Evolutionary conservation across 2,888 invertebrate genomes (phyloP).

Genomic region (Chrysolina haemoptera): DNA sequence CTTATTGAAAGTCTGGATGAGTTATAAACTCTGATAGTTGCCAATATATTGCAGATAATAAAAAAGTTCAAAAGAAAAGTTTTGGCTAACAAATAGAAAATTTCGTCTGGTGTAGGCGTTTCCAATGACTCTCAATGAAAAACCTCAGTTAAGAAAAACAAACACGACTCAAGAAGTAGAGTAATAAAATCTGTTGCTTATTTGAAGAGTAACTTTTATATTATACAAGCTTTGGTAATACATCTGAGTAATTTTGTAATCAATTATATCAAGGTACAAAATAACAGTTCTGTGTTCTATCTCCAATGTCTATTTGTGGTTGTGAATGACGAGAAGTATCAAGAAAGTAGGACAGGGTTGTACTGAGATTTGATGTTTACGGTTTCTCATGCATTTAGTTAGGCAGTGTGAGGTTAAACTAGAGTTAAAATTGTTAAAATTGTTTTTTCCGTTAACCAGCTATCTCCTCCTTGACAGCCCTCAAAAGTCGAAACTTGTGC

Average conservation of each 20-base stretch:
- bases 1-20: neutral
- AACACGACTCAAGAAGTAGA: slow-evolving; percentile 49
- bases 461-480: no score
- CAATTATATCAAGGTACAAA: slow-evolving; percentile 65
- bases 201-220: slow-evolving; percentile 56
- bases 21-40: slow-evolving; percentile 1
- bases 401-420: no score
- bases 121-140: slow-evolving; percentile 52
- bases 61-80: slow-evolving; percentile 11
- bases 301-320: slow-evolving; percentile 43
- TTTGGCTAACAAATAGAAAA: slow-evolving; percentile 6
- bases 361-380: neutral
- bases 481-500: no score
- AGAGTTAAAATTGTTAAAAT: no score
- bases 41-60: slow-evolving; percentile 17
- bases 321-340: slow-evolving; percentile 31
- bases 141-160: slow-evolving; percentile 52
- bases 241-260: slow-evolving; percentile 66
- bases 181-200: slow-evolving; percentile 58
- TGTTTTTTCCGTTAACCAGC: no score
- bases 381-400: neutral
- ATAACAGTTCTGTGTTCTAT: slow-evolving; percentile 56
- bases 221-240: slow-evolving; percentile 64
- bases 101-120: slow-evolving; percentile 43
- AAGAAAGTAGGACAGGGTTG: slow-evolving; percentile 6